Conservation (phyloP, 2,888 invertebrate genomes). For the Microplitis deprimator region DNA sequence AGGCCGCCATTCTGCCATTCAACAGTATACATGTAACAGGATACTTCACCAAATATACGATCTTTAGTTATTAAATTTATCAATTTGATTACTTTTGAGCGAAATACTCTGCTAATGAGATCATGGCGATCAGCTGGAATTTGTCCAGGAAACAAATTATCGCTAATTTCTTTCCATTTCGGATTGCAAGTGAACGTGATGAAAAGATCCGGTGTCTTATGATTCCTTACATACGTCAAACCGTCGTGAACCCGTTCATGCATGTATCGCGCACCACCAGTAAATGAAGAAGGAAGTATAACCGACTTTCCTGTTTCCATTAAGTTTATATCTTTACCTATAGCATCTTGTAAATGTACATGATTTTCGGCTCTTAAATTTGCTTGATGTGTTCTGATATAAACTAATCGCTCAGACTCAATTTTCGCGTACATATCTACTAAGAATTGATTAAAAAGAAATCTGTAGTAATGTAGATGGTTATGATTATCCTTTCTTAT, state of each 20-base stretch:
- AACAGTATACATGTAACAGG: constrained; percentile 58
- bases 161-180: constrained; percentile 56
- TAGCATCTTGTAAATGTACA: not conserved
- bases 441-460: constrained; percentile 60
- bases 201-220: constrained; percentile 1
- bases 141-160: constrained; percentile 25
- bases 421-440: constrained; percentile 68
- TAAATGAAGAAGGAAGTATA: constrained; percentile 58
- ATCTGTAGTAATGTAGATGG: constrained; percentile 53
- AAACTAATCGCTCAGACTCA: constrained; percentile 45
- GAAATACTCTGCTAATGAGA: constrained; percentile 53
- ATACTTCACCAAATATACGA: constrained; percentile 51
- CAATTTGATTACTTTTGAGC: constrained; percentile 45
- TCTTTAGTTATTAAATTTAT: constrained; percentile 50
- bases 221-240: constrained; percentile 1
- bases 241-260: constrained; percentile 7
- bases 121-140: constrained; percentile 56
- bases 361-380: not conserved
- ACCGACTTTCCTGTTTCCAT: constrained; percentile 18
- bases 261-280: constrained; percentile 63
- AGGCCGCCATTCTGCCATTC: constrained; percentile 60
- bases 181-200: not conserved
- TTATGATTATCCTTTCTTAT: constrained; percentile 53
- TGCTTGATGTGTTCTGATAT: not conserved
- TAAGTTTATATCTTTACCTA: not conserved